Percentiles rank a stretch among this genome's conserved stretches.
phyloP scores from a whole-genome alignment of 64 coral and sea anemone genomes.

The Acropora tenuis region DNA sequence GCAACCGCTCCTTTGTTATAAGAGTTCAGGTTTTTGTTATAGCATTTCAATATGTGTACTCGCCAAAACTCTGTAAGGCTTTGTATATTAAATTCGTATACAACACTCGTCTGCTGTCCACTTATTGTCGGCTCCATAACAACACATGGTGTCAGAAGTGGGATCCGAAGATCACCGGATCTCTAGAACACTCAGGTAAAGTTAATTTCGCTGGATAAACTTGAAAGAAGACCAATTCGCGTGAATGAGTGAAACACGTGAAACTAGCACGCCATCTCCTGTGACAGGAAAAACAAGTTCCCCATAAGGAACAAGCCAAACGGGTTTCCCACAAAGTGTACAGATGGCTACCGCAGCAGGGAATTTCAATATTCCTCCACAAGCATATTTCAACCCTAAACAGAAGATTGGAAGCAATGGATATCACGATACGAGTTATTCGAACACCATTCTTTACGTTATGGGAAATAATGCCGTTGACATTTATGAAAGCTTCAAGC shows the following conservation, averaged over 20 bases:
- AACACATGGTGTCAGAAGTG: slow-evolving; percentile 11
- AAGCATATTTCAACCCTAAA: slow-evolving; percentile 49
- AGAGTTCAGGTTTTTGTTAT: too few species aligned
- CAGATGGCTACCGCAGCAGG: neutral
- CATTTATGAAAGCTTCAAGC: slow-evolving; percentile 25
- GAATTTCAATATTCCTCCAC: slow-evolving; percentile 59
- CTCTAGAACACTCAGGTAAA: neutral
- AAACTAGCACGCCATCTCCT: too few species aligned
- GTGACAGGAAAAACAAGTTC: too few species aligned
- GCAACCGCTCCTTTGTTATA: too few species aligned
- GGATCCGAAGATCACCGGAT: neutral
- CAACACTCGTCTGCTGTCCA: too few species aligned
- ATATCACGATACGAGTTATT: slow-evolving; percentile 42
- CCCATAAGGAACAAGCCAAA: neutral
- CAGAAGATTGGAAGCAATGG: slow-evolving; percentile 52
- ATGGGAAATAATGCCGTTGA: slow-evolving; percentile 6
- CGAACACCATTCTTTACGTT: neutral
- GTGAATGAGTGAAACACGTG: neutral
- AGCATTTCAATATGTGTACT: too few species aligned
- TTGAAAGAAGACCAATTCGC: neutral
- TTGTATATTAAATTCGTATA: too few species aligned
- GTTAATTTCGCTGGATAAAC: neutral
- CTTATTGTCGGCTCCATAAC: too few species aligned
- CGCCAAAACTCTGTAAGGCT: too few species aligned
- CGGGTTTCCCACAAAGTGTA: neutral